Evolutionary conservation across 2,888 invertebrate genomes (phyloP).

Genomic region (Latrodectus hesperus): DNA sequence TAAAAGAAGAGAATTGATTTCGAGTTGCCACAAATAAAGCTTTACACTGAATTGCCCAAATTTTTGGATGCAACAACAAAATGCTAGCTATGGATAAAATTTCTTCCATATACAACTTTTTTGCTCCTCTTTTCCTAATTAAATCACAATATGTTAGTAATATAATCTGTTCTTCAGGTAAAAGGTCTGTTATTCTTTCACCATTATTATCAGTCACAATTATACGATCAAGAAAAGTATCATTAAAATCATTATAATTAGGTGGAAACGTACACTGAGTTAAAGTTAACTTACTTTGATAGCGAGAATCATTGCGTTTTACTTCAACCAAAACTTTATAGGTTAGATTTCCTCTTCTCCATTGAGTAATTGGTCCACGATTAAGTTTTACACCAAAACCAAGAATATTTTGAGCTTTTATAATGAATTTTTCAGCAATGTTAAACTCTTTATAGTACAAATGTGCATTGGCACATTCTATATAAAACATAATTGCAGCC

Average conservation of each 20-base stretch:
- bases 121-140: constrained; percentile 78
- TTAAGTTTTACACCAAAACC: constrained; percentile 83
- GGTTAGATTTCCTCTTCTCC: constrained; percentile 88
- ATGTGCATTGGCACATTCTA: constrained; percentile 82
- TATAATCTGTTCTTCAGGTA: constrained; percentile 85
- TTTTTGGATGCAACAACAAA: constrained; percentile 80
- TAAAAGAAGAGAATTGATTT: constrained; percentile 78
- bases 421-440: constrained; percentile 82
- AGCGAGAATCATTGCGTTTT: neutral
- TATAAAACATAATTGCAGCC: constrained; percentile 76
- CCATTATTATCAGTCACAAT: constrained; percentile 80
- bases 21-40: constrained; percentile 85
- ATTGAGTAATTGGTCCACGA: constrained; percentile 91
- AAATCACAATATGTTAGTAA: constrained; percentile 85
- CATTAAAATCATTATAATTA: constrained; percentile 84
- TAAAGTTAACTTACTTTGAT: neutral
- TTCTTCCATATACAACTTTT: constrained; percentile 83
- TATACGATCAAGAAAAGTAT: constrained; percentile 86
- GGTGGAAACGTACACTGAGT: constrained; percentile 71
- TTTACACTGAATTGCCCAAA: constrained; percentile 85
- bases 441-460: constrained; percentile 84
- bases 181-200: constrained; percentile 76
- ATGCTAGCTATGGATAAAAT: constrained; percentile 83
- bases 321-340: constrained; percentile 86
- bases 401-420: constrained; percentile 80